Base-by-base conservation (phyloP, 2,797 vertebrate species). In the Anguilla pacifica region DNA sequence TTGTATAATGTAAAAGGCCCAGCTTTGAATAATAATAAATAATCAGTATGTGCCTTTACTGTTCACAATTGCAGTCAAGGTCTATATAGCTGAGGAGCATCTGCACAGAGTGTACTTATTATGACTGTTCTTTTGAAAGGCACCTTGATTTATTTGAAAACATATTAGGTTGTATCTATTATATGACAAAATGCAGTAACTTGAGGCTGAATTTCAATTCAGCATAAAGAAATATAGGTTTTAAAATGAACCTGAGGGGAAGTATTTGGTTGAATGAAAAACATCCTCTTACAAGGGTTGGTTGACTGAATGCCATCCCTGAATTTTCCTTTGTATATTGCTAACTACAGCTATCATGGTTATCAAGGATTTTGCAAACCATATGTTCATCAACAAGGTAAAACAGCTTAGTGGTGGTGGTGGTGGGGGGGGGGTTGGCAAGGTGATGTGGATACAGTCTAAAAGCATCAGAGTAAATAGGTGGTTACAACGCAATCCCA, bases 21-120 rank as follows among this genome's bases (percentile, higher is more conserved):
- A 35, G 19, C 77, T 81, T 81, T 81, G 39, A 49, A 43, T 25
- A 46, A 9, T 22, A 81, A 19, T 13, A 77, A 43, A 82, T n/a
- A 82, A 82, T 49, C 74, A 77, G 74, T n/a, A 82, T n/a, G 79
- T n/a, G 79, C 79, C 43, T 82, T 82, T 51, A 39, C 7, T n/a
- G 46, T 25, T 49, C 79, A 46, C 22, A 81, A 25, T 49, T 13
- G 22, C 77, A 46, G 79, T 49, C 79, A 82, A 11, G 74, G 70
- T 28, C 70, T 43, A 3, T 13, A 43, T 43, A 43, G 13, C 31
- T 35, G 31, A 31, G 5, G 28, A 72, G 9, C 67, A 28, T 28
- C 31, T 72, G 31, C 13, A 28, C 67, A 72, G 28, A 28, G 0
- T 39, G 2, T 74, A 17, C 10, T 35, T 15, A 77, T 43, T 11